These are phyloP conservation scores for Ceyx melanurus DNA, from an alignment of 2,113 vertebrate species.

Conservation along the genomic window DNA sequence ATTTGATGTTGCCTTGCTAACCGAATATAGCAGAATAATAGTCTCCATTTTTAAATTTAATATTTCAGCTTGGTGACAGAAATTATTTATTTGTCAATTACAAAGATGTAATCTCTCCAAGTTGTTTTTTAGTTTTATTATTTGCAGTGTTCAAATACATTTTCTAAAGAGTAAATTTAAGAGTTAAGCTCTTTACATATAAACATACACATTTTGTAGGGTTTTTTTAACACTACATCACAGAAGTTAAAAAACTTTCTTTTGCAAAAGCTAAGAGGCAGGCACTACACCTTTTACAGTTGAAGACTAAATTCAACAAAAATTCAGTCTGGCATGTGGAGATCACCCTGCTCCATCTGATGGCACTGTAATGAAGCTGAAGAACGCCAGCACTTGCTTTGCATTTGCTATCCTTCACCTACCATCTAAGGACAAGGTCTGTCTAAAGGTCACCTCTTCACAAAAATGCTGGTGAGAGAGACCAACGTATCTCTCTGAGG, in stretches of 20 bases:
- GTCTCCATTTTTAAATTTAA: not conserved
- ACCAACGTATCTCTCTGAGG: not conserved
- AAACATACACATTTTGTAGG: not conserved
- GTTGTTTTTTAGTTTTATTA: not conserved
- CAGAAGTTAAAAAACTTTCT: not conserved
- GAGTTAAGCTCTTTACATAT: not conserved
- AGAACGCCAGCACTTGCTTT: not conserved
- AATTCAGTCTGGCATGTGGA: not conserved
- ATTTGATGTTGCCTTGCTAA: not conserved
- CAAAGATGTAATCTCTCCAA: not conserved
- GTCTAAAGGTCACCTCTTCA: not conserved
- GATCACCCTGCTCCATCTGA: not conserved
- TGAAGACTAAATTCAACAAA: not conserved
- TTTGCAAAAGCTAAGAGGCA: not conserved
- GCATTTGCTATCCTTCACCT: not conserved
- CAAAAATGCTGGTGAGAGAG: not conserved
- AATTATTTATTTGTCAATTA: not conserved
- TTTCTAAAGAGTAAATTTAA: not conserved
- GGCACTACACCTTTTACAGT: not conserved
- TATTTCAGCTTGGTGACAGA: not conserved
- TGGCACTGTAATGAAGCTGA: constrained; percentile 6
- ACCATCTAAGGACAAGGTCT: not conserved
- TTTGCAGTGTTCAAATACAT: not conserved
- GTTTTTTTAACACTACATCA: not conserved
- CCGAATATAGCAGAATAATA: not conserved